Percentiles rank a stretch among this genome's conserved stretches.
These are phyloP conservation scores for Todiramphus chloris DNA, from an alignment of 2,113 vertebrate genomes.

Conservation along the genomic window DNA sequence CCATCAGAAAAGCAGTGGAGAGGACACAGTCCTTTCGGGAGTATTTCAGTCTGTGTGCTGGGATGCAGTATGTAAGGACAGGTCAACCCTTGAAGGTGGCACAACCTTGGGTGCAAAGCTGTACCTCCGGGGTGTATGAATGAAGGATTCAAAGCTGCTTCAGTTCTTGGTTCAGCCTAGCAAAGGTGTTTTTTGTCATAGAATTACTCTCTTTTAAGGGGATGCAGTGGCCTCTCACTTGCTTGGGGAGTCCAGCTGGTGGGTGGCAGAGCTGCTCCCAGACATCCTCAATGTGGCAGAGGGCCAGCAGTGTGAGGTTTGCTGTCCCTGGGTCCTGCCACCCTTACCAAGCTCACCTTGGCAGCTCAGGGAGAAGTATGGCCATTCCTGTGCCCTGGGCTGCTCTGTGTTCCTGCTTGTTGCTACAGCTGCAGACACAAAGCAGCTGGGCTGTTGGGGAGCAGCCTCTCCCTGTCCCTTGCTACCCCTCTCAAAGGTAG, in stretches of 20 bases:
- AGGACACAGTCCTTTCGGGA: neutral
- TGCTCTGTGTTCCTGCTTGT: neutral
- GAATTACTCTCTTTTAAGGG: neutral
- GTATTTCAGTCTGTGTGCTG: neutral
- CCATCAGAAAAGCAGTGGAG: neutral
- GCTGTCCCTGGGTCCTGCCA: neutral
- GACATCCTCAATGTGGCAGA: neutral
- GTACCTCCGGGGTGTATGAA: no score
- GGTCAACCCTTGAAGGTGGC: neutral
- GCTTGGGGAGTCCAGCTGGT: neutral
- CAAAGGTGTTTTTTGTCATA: neutral
- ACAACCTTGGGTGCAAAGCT: neutral
- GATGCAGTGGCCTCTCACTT: neutral
- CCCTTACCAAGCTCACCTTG: neutral
- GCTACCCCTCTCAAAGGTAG: neutral
- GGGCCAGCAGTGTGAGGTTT: neutral
- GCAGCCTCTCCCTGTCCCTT: neutral
- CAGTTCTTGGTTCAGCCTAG: neutral
- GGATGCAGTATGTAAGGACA: neutral
- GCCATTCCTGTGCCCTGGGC: neutral
- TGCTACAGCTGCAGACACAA: neutral
- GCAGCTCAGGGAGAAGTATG: neutral
- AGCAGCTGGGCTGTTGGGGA: neutral
- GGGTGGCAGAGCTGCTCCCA: neutral
- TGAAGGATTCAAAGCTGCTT: neutral